Percentiles rank a stretch among this genome's conserved stretches.
These are phyloP conservation scores for Colletes gigas DNA, from an alignment of 1,140 invertebrate species.

Conservation along the genomic window DNA sequence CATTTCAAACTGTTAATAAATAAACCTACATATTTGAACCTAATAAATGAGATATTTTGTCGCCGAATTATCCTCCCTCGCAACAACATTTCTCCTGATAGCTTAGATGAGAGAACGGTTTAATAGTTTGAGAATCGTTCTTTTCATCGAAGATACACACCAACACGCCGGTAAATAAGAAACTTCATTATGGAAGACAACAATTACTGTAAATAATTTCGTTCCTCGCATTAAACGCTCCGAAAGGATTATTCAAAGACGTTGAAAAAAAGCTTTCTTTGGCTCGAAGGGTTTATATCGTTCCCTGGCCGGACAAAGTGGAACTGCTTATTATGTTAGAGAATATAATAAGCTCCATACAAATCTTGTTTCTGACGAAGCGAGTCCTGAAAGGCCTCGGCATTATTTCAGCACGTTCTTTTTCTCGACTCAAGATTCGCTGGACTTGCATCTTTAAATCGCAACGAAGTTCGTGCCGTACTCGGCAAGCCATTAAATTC, in stretches of 20 bases:
- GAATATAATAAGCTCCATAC: constrained; percentile 14
- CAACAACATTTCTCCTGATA: too few species aligned
- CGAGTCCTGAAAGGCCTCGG: not conserved
- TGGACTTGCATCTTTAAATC: too few species aligned
- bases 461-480: not conserved
- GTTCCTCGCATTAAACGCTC: constrained; percentile 11
- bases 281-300: not conserved
- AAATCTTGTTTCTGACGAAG: constrained; percentile 14
- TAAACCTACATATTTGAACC: too few species aligned
- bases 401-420: not conserved
- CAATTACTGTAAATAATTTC: constrained; percentile 31
- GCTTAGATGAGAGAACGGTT: too few species aligned
- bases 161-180: not conserved
- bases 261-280: not conserved
- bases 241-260: not conserved
- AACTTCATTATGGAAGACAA: not conserved
- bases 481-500: constrained; percentile 8
- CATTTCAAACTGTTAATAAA: too few species aligned
- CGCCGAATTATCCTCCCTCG: too few species aligned
- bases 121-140: not conserved
- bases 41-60: too few species aligned
- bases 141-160: too few species aligned
- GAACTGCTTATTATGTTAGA: constrained; percentile 8
- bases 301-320: not conserved
- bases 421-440: not conserved